Evolutionary conservation across 1,140 invertebrate species (phyloP).

Genomic region (Calliphora vicina): DNA sequence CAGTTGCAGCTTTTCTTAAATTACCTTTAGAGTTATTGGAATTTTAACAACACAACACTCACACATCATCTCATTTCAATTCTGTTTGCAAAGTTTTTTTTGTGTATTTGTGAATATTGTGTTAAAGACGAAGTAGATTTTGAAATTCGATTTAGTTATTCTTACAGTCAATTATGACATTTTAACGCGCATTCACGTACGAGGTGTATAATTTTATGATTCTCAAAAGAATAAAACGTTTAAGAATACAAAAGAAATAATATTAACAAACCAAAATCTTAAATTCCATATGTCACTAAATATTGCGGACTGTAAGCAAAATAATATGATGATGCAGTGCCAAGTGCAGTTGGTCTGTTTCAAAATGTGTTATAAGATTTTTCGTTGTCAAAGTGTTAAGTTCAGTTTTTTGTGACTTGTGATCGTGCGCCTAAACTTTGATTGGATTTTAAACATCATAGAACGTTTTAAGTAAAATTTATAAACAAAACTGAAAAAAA

Average conservation of each 20-base stretch:
- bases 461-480: too few relatives aligned
- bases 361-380: constrained; percentile 8
- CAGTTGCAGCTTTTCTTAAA: not conserved
- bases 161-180: not conserved
- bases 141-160: not conserved
- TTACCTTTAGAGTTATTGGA: not conserved
- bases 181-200: constrained; percentile 8
- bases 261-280: too few relatives aligned
- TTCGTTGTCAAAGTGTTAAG: not conserved
- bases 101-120: too few relatives aligned
- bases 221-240: not conserved
- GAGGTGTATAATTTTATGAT: not conserved
- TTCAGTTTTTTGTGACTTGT: too few relatives aligned
- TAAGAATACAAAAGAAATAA: not conserved
- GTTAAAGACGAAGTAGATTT: not conserved
- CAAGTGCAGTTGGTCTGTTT: not conserved
- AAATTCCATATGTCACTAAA: not conserved
- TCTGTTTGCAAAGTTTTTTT: not conserved
- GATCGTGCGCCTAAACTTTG: not conserved
- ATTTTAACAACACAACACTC: not conserved
- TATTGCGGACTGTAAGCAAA: not conserved
- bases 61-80: not conserved
- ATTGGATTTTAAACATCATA: too few relatives aligned
- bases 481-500: too few relatives aligned
- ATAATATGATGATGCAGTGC: not conserved